These are phyloP conservation scores for Branchipolynoe longqiensis DNA, from an alignment of 2,888 invertebrate genomes.

Conservation along the genomic window DNA sequence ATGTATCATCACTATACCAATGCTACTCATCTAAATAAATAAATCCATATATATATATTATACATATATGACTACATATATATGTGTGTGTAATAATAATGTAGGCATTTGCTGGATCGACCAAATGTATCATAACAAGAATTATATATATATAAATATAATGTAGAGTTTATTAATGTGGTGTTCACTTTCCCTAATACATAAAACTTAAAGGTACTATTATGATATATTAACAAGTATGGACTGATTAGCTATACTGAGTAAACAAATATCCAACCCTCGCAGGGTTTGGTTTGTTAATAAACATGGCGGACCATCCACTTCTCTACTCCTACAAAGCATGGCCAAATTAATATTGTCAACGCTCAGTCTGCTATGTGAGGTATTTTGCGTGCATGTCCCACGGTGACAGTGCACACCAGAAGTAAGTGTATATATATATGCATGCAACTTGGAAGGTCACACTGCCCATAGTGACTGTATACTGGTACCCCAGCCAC, in stretches of 20 bases:
- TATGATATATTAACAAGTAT: neutral
- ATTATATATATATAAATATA: no score
- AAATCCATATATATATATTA: constrained; percentile 56
- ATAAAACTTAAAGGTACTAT: neutral
- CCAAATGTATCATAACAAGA: constrained; percentile 48
- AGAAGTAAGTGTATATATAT: no score
- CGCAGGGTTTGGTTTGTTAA: no score
- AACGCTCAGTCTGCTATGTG: neutral
- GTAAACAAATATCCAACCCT: no score
- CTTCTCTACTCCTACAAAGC: neutral
- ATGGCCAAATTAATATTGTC: constrained; percentile 44
- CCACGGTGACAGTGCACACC: no score
- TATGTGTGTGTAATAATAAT: constrained; percentile 5
- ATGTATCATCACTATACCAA: constrained; percentile 10
- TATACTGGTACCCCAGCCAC: no score
- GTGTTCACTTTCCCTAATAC: neutral
- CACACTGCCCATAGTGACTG: no score
- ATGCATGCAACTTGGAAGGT: no score
- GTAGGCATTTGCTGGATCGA: constrained; percentile 37
- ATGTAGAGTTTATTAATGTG: constrained; percentile 46
- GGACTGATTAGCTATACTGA: neutral
- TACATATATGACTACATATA: constrained; percentile 18
- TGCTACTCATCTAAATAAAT: constrained; percentile 49
- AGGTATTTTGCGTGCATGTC: no score
- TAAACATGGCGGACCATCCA: neutral